Evolutionary conservation across 2,797 vertebrate species (phyloP).

Genomic region (Loris lydekkerianus): DNA sequence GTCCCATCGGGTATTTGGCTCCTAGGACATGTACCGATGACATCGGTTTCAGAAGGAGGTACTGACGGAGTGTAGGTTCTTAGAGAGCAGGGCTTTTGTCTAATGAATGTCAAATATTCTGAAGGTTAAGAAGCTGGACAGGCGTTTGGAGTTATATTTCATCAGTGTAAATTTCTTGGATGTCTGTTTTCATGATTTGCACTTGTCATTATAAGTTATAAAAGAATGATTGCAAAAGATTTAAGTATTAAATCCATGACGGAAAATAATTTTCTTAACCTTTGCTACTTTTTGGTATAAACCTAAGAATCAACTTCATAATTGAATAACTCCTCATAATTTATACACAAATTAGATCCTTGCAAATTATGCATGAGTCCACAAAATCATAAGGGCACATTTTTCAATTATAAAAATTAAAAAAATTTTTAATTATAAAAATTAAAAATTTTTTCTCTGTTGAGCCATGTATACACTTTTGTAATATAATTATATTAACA

Average conservation of each 20-base stretch:
- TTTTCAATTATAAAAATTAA: not conserved
- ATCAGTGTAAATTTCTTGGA: not conserved
- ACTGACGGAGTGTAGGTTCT: not conserved
- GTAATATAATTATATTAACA: not conserved
- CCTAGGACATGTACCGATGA: rapidly evolving
- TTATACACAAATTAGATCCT: not conserved
- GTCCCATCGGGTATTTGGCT: not conserved
- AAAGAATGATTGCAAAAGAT: not conserved
- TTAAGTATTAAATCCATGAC: not conserved
- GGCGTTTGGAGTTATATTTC: not conserved
- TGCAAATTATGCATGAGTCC: not conserved
- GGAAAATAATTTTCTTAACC: not conserved
- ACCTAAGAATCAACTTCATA: not conserved
- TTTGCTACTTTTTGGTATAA: not conserved
- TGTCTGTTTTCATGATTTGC: not conserved
- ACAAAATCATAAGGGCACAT: not conserved
- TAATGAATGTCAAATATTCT: not conserved
- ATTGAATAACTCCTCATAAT: not conserved
- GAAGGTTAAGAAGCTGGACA: not conserved
- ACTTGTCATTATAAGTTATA: not conserved
- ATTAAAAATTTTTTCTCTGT: not conserved
- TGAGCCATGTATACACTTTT: not conserved
- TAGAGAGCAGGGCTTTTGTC: not conserved
- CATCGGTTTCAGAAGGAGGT: rapidly evolving
- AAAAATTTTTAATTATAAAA: not conserved